Conservation (phyloP, 2,797 vertebrate species). For the Oreortyx pictus region DNA sequence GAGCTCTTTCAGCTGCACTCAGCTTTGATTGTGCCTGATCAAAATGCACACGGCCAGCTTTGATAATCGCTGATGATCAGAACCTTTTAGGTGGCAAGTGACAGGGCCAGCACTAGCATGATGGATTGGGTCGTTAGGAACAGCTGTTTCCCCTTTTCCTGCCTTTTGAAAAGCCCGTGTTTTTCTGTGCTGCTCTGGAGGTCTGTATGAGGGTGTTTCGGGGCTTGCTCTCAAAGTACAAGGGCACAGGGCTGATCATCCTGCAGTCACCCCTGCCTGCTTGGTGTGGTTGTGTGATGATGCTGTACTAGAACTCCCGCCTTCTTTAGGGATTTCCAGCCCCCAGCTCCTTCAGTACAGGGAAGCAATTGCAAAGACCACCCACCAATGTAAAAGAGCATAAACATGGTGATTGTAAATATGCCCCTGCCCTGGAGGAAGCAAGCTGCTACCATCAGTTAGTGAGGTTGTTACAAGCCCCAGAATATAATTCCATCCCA, state of each 20-base stretch:
- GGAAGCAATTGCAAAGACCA: neutral
- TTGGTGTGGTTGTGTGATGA: neutral
- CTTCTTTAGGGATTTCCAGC: neutral
- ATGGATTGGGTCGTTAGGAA: constrained; percentile 53
- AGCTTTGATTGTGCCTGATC: constrained; percentile 65
- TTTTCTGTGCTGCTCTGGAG: neutral
- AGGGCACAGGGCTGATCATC: neutral
- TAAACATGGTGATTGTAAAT: neutral
- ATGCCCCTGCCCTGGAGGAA: neutral
- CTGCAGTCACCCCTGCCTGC: rapidly evolving
- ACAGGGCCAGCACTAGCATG: neutral
- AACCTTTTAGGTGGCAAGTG: constrained; percentile 65
- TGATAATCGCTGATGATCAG: constrained; percentile 65
- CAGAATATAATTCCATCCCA: neutral
- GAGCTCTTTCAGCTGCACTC: constrained; percentile 50
- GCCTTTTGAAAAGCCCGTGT: neutral
- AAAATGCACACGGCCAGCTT: constrained; percentile 54
- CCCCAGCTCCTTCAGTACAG: neutral
- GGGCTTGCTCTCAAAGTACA: neutral
- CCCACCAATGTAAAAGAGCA: neutral
- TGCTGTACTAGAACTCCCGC: neutral
- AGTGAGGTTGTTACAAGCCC: neutral
- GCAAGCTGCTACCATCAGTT: neutral
- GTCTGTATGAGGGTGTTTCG: neutral
- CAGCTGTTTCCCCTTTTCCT: constrained; percentile 40